Evolutionary conservation across 1,140 invertebrate species (phyloP).

Genomic region (Musca domestica): DNA sequence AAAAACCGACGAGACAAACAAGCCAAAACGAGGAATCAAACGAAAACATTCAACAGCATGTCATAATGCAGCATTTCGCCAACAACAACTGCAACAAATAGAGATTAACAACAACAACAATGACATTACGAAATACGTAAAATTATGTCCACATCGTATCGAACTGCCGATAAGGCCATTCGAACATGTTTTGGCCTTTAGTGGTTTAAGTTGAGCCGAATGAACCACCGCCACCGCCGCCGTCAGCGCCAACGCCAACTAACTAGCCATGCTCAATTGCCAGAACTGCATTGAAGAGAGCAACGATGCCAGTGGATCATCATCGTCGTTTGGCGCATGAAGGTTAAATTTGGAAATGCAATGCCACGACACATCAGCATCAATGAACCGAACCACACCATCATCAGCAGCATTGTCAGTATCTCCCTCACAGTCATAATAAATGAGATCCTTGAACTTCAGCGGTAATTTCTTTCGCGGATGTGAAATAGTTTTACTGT

Average conservation of each 20-base stretch:
- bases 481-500: background rate
- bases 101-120: constrained; percentile 1
- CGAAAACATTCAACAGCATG: constrained; percentile 14
- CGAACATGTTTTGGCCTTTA: constrained; percentile 19
- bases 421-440: too few relatives aligned
- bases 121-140: constrained; percentile 9
- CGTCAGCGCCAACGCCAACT: background rate
- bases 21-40: background rate
- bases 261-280: background rate
- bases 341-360: too few relatives aligned
- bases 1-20: too few relatives aligned
- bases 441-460: constrained; percentile 16
- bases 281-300: too few relatives aligned
- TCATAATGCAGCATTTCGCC: background rate
- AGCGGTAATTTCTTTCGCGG: background rate
- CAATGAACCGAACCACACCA: too few relatives aligned
- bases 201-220: background rate
- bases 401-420: too few relatives aligned
- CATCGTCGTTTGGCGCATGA: too few relatives aligned
- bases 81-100: background rate
- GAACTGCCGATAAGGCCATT: constrained; percentile 8
- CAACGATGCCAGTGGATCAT: too few relatives aligned
- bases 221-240: too few relatives aligned
- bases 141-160: constrained; percentile 13
- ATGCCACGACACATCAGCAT: too few relatives aligned